Base-by-base conservation (phyloP, 2,113 vertebrate genomes). In the Procavia capensis region DNA sequence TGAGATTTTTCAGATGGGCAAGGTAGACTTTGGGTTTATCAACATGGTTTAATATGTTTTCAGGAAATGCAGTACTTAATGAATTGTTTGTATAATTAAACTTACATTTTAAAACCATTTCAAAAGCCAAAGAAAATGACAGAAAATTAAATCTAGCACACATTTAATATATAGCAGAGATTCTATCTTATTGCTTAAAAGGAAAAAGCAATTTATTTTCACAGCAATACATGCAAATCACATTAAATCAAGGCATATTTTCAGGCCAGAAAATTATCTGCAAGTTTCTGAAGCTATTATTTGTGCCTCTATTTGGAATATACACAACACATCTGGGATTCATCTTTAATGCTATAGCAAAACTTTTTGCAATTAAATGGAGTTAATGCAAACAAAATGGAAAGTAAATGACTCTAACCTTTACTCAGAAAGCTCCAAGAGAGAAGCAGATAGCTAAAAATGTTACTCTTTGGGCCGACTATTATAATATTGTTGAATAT, bases 351-450 rank as follows among this genome's bases (percentile, higher is more conserved):
- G 31, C 25, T 41, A 61, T 59, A 86, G 83, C 47, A 72, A 31
- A 34, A 1, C 25, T 78, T 85, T 80, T 86, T 41, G 76, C 39
- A 68, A 57, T 87, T 90, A 85, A 95, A 78, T 43, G 45, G 59
- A 85, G 34, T 83, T 95, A 90, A 94, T 84, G 57, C 74, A 91
- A 94, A 95, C n/a, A 81, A 87, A 93, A 75, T 75, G 27, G 20
- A 94, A 95, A 13, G 88, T 90, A 45, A 83, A 95, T 50, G 31
- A 84, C 63, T 89, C 34, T 72, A 83, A 81, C 68, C 36, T 94
- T 81, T 91, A 54, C 54, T 82, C 45, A 59, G 25, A 85, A 63
- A 94, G 19, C n/a, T 19, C 34, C 27, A 90, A 61, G 31, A 81
- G 74, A 81, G 90, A 95, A 80, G 2, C 43, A 24, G 50, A 47